Base-by-base conservation (phyloP, 2,888 invertebrate genomes). In the Rotaria magnacalcarata region DNA sequence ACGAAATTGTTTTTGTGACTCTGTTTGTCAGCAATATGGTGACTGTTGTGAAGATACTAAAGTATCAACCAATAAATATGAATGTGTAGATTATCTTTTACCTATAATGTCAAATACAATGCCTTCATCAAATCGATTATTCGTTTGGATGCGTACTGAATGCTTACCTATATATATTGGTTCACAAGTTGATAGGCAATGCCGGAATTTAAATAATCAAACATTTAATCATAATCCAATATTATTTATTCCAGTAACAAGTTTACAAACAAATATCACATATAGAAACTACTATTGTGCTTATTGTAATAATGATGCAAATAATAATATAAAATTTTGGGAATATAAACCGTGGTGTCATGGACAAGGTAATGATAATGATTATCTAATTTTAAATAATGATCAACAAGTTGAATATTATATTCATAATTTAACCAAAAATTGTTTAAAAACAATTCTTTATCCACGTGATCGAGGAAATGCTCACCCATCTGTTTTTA, bases 201-300 rank as follows among this genome's bases (percentile, higher is more conserved):
- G 80, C 19, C 80, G 47, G 47, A 80, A 47, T 80, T 80, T 47
- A 24, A 43, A 47, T 5, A n/a, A 43, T 47, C 10, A 80, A 80
- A 8, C 0, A 47, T 80, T 80, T 43, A 11, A 8, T n/a, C 8
- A 80, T 80, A 47, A 80, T 80, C 80, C 80, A 43, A 80, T 24
- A 47, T 47, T 80, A 80, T 80, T 43, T n/a, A 80, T 80, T 11
- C 80, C 80, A 2, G 80, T 80, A 10, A 80, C 80, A 47, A 80
- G 80, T 47, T 14, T 47, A 47, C 80, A 80, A 47, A 80, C 80
- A 21, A 80, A 80, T 80, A 47, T 80, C 7, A 80, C 80, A 11
- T 80, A 80, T 80, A 21, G 80, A n/a, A 80, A 80, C 47, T 80
- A 80, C n/a, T 80, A n/a, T 80, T 80, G 80, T 80, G 80, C 80